These are phyloP conservation scores for Prunella fulvescens DNA, from an alignment of 2,113 vertebrate species.

Conservation along the genomic window DNA sequence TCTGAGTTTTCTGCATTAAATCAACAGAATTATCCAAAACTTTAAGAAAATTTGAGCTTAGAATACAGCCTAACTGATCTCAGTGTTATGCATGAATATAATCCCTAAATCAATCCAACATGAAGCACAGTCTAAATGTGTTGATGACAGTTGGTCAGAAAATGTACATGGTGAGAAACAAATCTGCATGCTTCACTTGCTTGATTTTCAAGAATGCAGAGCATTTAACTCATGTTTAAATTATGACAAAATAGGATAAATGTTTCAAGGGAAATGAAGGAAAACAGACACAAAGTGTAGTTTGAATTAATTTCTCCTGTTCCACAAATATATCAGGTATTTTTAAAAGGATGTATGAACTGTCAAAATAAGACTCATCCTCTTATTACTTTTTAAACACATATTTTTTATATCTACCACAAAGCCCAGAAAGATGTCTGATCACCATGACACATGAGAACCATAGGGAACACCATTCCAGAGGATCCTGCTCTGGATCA, in stretches of 20 bases:
- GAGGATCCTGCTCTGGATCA: not conserved
- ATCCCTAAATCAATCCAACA: not conserved
- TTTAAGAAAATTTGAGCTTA: not conserved
- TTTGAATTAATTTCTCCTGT: not conserved
- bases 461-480: not conserved
- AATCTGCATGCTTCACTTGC: not conserved
- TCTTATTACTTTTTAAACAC: not conserved
- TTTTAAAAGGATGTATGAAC: not conserved
- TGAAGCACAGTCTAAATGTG: not conserved
- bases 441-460: not conserved
- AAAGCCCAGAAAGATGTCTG: not conserved
- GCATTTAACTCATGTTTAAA: not conserved
- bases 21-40: not conserved
- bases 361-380: not conserved
- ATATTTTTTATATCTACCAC: not conserved
- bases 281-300: not conserved
- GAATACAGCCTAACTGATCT: not conserved
- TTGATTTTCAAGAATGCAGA: not conserved
- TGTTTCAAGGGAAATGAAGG: not conserved
- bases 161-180: not conserved
- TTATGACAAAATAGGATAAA: not conserved
- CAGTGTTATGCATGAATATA: not conserved
- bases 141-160: not conserved
- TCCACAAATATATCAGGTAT: not conserved
- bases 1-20: not conserved